Evolutionary conservation across 2,113 vertebrate species (phyloP), one percentile per base, ranked within the genome.

Genomic region (Chamaea fasciata): DNA sequence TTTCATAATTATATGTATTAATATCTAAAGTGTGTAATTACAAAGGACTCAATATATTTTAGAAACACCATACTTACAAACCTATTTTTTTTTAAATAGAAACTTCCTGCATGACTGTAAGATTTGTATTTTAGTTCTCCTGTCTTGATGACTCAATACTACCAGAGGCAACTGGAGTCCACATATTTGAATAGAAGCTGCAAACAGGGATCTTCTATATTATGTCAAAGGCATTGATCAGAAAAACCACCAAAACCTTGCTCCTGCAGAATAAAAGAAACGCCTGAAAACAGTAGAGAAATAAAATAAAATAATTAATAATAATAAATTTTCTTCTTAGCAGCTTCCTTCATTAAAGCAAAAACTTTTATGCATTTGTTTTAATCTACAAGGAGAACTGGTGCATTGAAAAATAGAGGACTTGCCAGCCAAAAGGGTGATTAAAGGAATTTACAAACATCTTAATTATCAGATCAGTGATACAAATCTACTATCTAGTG

Each of bases 1-100:
- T 83, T 95, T 30, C 59, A 42, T 89, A 95, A 96, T 96, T 92
- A 92, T 47, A 96, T 33, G 24, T 60, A 89, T 94, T 96, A 96
- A 94, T 96, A 92, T 56, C 41, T 83, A 4, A 62, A 92, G 62
- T 65, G 59, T 90, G 28, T 67, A 89, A 95, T 96, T 95, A 90
- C 62, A 89, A 95, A 80, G 53, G 19, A 95, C 69, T n/a, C 24
- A n/a, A 78, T 69, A n/a, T 50, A 78, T 86, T 92, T 95, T 62
- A 81, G 79, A 96, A 92, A 84, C 39, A 74, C 10, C 69, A 69
- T 57, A 74, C 47, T 91, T 84, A 44, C 5, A 89, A 89, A 47
- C 19, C 41, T 68, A 4, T 68, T 74, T 76, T 91, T 91, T 92
- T 90, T 91, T 62, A 12, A 96, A 87, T 44, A 85, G 76, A 94